Evolutionary conservation across 2,113 vertebrate genomes (phyloP).

Genomic region (Aptenodytes patagonicus): DNA sequence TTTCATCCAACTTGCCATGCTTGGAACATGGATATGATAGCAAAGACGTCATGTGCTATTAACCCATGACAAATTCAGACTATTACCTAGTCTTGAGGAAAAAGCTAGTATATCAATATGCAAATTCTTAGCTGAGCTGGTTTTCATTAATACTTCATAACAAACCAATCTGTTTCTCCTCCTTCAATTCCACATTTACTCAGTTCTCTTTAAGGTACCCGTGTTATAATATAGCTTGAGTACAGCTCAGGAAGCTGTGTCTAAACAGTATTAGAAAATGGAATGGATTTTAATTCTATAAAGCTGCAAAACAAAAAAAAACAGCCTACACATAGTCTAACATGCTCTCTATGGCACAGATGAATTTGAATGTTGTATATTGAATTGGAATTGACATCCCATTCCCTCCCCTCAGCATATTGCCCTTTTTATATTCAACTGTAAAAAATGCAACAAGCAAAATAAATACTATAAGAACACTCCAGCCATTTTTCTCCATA

Average conservation of each 20-base stretch:
- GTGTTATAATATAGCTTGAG: not conserved
- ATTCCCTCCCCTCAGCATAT: not conserved
- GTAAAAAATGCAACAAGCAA: not conserved
- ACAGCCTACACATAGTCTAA: not conserved
- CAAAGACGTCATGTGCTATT: not conserved
- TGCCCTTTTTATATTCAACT: not conserved
- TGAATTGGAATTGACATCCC: not conserved
- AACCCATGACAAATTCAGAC: not conserved
- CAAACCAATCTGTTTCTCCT: not conserved
- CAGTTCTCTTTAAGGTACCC: not conserved
- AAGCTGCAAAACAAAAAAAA: not conserved
- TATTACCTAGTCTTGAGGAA: not conserved
- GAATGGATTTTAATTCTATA: not conserved
- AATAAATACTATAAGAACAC: not conserved
- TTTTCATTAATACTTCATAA: not conserved
- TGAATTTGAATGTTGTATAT: not conserved
- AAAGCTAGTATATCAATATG: accelerated
- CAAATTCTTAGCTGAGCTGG: not conserved
- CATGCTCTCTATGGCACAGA: not conserved
- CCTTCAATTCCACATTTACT: not conserved
- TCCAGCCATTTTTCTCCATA: not conserved
- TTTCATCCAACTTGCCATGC: not conserved
- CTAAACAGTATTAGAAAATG: not conserved
- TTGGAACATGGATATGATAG: not conserved
- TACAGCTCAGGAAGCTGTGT: not conserved